Evolutionary conservation across 2,888 invertebrate species (phyloP), one percentile per base, ranked within the genome.

Genomic region (Latrodectus hesperus): DNA sequence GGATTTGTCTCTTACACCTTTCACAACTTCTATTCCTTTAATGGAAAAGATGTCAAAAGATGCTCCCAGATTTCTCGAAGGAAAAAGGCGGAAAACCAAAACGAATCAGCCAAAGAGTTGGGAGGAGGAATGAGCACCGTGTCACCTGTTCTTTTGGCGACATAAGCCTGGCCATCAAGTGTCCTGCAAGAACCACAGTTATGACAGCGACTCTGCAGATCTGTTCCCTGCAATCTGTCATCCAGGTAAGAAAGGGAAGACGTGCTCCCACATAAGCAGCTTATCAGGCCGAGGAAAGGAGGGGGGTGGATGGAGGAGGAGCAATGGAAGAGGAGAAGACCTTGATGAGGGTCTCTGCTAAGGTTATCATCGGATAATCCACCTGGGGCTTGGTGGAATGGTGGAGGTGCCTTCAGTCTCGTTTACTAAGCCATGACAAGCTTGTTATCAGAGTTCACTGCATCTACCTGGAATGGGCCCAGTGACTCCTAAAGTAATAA

Each of bases 301-400:
- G 67, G 67, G 65, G 71, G 9, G 22, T 17, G 75, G 65, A 60
- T 60, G 60, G 6, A 6, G 12, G n/a, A 11, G 60, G 60, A n/a
- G 60, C 6, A 9, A 9, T n/a, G 5, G 26, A 26, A 38, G 16
- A 16, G 78, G 73, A 68, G 60, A 16, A 26, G 65, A 17, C 51
- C 67, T 26, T 12, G 22, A 17, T 22, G 67, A 17, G 17, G 22
- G 17, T 12, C 67, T 22, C 22, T 68, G 55, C 14, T 60, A n/a
- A 60, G 60, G 75, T 83, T 83, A 83, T 83, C 83, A 83, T 83
- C 83, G 83, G 76, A 76, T 83, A 76, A 83, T 83, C 76, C 83
- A 83, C 83, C 83, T 76, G 76, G 71, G 76, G 65, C 76, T 60
- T 38, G 38, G 38, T 38, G 38, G 38, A 6, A 6, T 38, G 2